A percentile compares a stretch with the other conserved stretches of the same genome.
These are phyloP conservation scores for Thunnus thynnus DNA, from an alignment of 2,113 vertebrate species.

Conservation along the genomic window DNA sequence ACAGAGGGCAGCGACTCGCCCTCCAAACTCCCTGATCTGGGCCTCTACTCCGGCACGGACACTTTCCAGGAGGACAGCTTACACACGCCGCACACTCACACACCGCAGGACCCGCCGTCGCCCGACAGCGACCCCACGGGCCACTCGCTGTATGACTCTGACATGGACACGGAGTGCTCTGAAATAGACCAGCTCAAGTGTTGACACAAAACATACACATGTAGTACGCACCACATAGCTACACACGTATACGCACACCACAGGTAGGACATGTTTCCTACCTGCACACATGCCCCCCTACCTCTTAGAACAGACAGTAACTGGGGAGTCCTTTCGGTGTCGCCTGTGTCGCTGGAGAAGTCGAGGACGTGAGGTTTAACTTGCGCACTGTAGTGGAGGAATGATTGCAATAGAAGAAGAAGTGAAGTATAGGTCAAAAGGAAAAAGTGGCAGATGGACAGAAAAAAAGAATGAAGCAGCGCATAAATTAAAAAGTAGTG, in stretches of 20 bases:
- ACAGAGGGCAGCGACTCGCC: conserved; percentile 85
- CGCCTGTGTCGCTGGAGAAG: conserved; percentile 2
- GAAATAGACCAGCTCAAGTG: conserved; percentile 94
- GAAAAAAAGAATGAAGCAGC: neutral
- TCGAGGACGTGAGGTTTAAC: conserved; percentile 19
- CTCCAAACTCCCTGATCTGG: conserved; percentile 90
- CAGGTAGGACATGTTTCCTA: conserved; percentile 37
- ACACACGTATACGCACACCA: conserved; percentile 14
- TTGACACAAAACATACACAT: conserved; percentile 68
- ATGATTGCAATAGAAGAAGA: neutral
- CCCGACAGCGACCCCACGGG: conserved; percentile 95
- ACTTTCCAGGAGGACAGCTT: conserved; percentile 89
- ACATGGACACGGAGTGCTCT: conserved; percentile 95
- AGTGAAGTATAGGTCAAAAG: neutral
- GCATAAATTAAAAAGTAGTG: neutral
- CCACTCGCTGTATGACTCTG: conserved; percentile 95
- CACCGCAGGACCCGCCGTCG: conserved; percentile 84
- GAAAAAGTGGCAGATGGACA: neutral
- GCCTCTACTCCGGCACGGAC: conserved; percentile 94
- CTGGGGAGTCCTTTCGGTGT: conserved; percentile 14
- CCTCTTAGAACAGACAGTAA: conserved; percentile 42
- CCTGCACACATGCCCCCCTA: conserved; percentile 33
- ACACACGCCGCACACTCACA: conserved; percentile 41
- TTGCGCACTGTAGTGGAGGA: conserved; percentile 40
- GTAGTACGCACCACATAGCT: conserved; percentile 13